Conservation (phyloP, 2,797 vertebrate species). For the Mus spretus region DNA sequence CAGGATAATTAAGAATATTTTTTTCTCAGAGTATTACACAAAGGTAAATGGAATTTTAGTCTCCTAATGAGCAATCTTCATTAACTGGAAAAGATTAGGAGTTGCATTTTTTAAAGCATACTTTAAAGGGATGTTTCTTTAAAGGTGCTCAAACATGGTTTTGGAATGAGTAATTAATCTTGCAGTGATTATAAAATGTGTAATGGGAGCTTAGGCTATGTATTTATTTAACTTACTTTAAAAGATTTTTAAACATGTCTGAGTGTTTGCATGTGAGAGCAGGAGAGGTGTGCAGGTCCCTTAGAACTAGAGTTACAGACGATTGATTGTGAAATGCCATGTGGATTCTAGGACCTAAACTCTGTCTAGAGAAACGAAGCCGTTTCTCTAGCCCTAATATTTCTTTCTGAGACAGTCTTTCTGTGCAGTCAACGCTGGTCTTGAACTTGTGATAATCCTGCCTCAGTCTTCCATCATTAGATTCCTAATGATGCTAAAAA, state of each 20-base stretch:
- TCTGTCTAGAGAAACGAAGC: not conserved
- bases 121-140: conserved; percentile 35
- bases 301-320: not conserved
- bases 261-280: not conserved
- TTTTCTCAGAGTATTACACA: conserved; percentile 7
- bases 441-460: not conserved
- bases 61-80: not conserved
- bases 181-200: conserved; percentile 20
- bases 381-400: not conserved
- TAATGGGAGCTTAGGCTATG: not conserved
- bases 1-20: conserved; percentile 28
- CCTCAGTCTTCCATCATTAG: not conserved
- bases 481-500: conserved; percentile 57
- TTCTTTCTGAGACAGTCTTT: not conserved
- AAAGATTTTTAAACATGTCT: not conserved
- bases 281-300: not conserved
- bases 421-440: not conserved
- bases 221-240: conserved; percentile 1
- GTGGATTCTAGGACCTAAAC: not conserved
- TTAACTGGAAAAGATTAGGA: not conserved
- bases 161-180: conserved; percentile 50
- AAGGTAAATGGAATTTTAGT: conserved; percentile 39
- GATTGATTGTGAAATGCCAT: not conserved
- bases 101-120: conserved; percentile 44
- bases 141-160: conserved; percentile 37